Base-by-base conservation (phyloP, 2,113 vertebrate species). In the Manacus vitellinus region DNA sequence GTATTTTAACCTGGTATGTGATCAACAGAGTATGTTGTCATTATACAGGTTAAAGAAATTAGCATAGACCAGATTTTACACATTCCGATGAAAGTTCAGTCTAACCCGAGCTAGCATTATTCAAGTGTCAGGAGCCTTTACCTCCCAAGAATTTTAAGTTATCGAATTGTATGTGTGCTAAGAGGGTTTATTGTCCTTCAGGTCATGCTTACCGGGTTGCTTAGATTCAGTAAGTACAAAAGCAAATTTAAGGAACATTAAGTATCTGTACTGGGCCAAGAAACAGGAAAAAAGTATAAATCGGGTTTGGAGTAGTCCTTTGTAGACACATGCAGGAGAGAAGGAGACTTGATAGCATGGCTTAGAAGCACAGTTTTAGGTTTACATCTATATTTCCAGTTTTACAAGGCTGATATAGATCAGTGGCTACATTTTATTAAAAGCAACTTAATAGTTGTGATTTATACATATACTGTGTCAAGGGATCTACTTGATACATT, bases 191-290 rank as follows among this genome's bases (percentile, higher is more conserved):
- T 74, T 94, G 93, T 82, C 85, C 80, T 80, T 88, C 65, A 28
- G n/a, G 83, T 49, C 78, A 63, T 62, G 82, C 49, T 91, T 93
- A 94, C 61, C 58, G 82, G 23, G 47, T 72, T 82, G 54, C 55
- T 96, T 41, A 92, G 55, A 80, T 83, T 56, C 22, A 43, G 54
- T 83, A 95, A 89, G 84, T 43, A 75, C 20, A 79, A 44, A 97
- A 95, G 65, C 46, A 39, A 95, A 35, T 59, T 94, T 91, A 96
- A 96, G 83, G 94, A 87, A 88, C 67, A 73, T 84, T 94, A 94
- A n/a, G n/a, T 19, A 77, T 90, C 22, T 93, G 49, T 80, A 74
- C 74, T 56, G 84, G 79, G 23, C 24, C 68, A 94, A 95, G 65
- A 93, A 89, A 85, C 19, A 77, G 28, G 73, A 95, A 88, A 90